These are phyloP conservation scores for Apis cerana DNA, from an alignment of 1,140 invertebrate genomes.

Conservation along the genomic window DNA sequence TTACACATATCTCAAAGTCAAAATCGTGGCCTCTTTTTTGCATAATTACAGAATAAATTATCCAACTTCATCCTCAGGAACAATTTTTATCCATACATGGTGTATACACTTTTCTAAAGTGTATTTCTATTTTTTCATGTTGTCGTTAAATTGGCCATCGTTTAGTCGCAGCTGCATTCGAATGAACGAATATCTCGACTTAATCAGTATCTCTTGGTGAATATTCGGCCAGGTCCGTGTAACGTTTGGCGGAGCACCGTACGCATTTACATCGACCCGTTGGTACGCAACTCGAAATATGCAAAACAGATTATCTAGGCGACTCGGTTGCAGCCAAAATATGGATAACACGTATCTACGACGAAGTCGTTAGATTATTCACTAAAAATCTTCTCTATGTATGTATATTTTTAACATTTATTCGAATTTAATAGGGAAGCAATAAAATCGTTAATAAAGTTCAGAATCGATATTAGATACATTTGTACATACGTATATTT, in stretches of 20 bases:
- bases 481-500: not conserved
- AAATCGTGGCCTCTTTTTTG: too few relatives aligned
- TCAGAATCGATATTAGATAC: not conserved
- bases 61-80: too few relatives aligned
- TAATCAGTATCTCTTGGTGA: conserved; percentile 62
- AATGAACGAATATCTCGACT: conserved; percentile 59
- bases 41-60: too few relatives aligned
- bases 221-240: conserved; percentile 61
- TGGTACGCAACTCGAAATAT: conserved; percentile 70
- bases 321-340: conserved; percentile 56
- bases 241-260: conserved; percentile 65
- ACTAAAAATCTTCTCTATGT: conserved; percentile 67
- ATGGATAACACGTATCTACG: conserved; percentile 33
- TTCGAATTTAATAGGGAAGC: not conserved
- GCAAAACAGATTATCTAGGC: conserved; percentile 75
- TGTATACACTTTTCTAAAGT: not conserved
- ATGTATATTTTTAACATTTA: conserved; percentile 3
- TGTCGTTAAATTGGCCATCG: conserved; percentile 59
- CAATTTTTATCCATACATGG: too few relatives aligned
- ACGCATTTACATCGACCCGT: conserved; percentile 71
- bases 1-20: too few relatives aligned
- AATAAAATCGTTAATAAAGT: not conserved
- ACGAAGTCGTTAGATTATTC: conserved; percentile 73
- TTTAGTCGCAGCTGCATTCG: conserved; percentile 42
- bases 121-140: conserved; percentile 23